Evolutionary conservation across 2,797 vertebrate species (phyloP), one percentile per base, ranked within the genome.

Genomic region (Chrosomus eos): DNA sequence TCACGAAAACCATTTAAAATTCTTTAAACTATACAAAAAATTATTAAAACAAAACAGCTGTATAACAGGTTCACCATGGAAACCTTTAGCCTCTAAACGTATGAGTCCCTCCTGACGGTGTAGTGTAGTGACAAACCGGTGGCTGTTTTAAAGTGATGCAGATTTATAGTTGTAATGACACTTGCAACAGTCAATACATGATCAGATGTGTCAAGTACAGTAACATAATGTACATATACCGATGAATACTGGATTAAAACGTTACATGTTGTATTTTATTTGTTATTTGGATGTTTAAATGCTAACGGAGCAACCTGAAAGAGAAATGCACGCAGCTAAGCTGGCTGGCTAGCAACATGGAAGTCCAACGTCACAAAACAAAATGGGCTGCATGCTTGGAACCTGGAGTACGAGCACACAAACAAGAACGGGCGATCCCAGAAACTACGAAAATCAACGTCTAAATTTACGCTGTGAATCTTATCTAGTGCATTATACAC

Each of bases 291-390:
- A 26, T 28, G 60, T 38, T 75, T 38, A 38, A 83, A 75, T 38
- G 36, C 55, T 58, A n/a, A 79, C 74, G 19, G 80, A 36, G 45
- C 48, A 77, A 60, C 19, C 76, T 33, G 33, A 36, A 70, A 62
- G 43, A 72, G 43, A 67, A 18, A 66, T 9, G 16, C 71, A 43
- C n/a, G 51, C 74, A 45, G 70, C 74, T 82, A 77, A 55, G 79
- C 81, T 74, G 40, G 48, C 16, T 78, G 23, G 45, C 38, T 70
- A 78, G 79, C 72, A 67, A 53, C 67, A 40, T 36, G 33, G 48
- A 72, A 31, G 73, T 82, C 88, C 68, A 75, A 4, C 55, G 75
- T 82, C 70, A 81, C 81, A 76, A 64, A 73, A 87, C 80, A 82
- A 84, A 84, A 89, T 38, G 51, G 84, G 45, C 79, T 77, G 68